Conservation (phyloP, 2,797 vertebrate genomes). For the Malacoraja senta region DNA sequence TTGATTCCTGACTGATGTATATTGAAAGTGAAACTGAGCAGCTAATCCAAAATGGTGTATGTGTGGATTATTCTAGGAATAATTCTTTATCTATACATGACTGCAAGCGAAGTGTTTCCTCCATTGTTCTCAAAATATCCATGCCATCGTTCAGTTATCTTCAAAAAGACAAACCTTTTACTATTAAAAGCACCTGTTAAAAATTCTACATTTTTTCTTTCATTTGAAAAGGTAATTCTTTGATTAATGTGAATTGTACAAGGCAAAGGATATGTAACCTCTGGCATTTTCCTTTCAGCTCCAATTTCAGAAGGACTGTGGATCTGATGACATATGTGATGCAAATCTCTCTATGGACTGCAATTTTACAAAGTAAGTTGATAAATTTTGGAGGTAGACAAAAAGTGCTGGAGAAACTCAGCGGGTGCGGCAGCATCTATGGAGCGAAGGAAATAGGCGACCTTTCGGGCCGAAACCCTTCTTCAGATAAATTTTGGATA, state of each 20-base stretch:
- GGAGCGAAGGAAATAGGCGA: no score
- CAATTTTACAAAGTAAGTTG: conserved; percentile 52
- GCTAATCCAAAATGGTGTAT: not conserved
- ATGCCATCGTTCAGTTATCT: not conserved
- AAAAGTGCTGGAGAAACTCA: no score
- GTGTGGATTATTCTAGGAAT: not conserved
- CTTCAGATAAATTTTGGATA: not conserved
- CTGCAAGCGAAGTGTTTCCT: not conserved
- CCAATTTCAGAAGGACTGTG: conserved; percentile 55
- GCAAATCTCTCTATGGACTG: conserved; percentile 48
- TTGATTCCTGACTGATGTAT: not conserved
- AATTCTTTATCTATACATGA: not conserved
- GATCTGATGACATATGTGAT: conserved; percentile 47
- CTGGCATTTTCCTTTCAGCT: conserved; percentile 53
- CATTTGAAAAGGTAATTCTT: not conserved
- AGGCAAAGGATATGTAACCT: not conserved
- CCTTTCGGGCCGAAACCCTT: no score
- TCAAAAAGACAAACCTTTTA: not conserved
- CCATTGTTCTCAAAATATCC: not conserved
- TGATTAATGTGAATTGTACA: not conserved
- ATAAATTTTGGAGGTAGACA: not conserved
- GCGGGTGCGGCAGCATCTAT: no score
- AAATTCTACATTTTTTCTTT: not conserved
- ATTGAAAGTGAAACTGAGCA: not conserved
- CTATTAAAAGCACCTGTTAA: not conserved